Evolutionary conservation across 2,113 vertebrate species (phyloP).

Genomic region (Grus americana): DNA sequence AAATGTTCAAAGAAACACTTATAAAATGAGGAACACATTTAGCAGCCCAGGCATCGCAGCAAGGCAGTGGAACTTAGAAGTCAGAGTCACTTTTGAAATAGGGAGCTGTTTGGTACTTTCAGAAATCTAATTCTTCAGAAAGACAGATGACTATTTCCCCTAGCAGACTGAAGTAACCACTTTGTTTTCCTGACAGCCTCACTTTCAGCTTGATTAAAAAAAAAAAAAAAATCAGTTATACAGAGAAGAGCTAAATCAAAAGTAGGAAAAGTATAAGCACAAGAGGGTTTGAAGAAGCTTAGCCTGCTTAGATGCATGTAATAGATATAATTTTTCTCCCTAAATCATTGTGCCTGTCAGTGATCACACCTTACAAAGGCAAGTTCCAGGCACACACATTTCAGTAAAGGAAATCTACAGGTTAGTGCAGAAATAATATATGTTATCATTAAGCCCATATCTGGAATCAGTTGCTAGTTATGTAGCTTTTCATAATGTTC

Average conservation of each 20-base stretch:
- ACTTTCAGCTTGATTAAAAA: neutral
- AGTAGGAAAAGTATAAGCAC: neutral
- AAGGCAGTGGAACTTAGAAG: neutral
- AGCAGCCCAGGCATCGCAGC: neutral
- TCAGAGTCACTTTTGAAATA: neutral
- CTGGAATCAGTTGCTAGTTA: neutral
- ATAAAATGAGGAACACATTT: neutral
- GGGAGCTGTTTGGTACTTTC: neutral
- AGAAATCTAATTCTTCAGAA: neutral
- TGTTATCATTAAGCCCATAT: neutral
- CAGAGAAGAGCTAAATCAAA: neutral
- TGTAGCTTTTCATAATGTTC: neutral
- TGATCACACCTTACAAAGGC: neutral
- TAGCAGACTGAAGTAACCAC: neutral
- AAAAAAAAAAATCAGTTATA: neutral
- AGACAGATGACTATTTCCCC: neutral
- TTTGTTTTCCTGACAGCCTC: neutral
- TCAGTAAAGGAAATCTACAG: neutral
- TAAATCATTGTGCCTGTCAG: neutral
- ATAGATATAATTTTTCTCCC: neutral
- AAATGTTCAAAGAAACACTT: neutral
- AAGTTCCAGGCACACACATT: neutral
- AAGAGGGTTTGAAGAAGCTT: neutral
- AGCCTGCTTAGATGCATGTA: neutral
- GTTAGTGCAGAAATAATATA: neutral